Evolutionary conservation across 2,888 invertebrate genomes (phyloP), one percentile per base, ranked within the genome.

Genomic region (Galerucella pusilla): DNA sequence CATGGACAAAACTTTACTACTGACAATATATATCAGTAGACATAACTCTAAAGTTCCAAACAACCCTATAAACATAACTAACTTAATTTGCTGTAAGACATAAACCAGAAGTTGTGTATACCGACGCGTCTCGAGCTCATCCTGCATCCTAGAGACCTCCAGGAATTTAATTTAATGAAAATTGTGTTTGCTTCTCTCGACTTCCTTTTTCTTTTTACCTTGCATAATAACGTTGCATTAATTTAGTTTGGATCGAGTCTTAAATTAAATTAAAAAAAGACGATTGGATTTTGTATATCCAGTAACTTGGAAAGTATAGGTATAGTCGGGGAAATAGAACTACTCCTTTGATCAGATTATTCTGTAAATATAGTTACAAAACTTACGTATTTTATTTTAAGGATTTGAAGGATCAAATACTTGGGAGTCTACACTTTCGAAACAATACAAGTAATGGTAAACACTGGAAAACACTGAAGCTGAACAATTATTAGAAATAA

Each of bases 61-160:
- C 85, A 84, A 83, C 83, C 83, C 84, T 81, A 85, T 84, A 84
- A 85, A 85, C 84, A 84, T 84, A 84, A 85, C 85, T 84, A 83
- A 84, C 82, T 85, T 85, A 85, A 85, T 85, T 85, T 85, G 84
- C 82, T 83, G 84, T 81, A 80, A 83, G 84, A 82, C 83, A 83
- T 85, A 85, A 85, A 85, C 81, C 80, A 79, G 80, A 81, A 79
- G 81, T 83, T 80, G 81, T 80, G 80, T 78, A 81, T 75, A 71
- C 71, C 73, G 57, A 25, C 49, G 20, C 35, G 57, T 42, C 35
- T 14, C 14, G 6, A 45, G 52, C 74, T 73, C 68, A 46, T 16
- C 63, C 63, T 3, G 46, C 46, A 2, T 73, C 78, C 73, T 74
- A 72, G 72, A 54, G 35, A 65, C 70, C 71, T 76, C 67, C 67